phyloP scores from a whole-genome alignment of 1,140 invertebrate species.

The Ceratosolen solmsi region DNA sequence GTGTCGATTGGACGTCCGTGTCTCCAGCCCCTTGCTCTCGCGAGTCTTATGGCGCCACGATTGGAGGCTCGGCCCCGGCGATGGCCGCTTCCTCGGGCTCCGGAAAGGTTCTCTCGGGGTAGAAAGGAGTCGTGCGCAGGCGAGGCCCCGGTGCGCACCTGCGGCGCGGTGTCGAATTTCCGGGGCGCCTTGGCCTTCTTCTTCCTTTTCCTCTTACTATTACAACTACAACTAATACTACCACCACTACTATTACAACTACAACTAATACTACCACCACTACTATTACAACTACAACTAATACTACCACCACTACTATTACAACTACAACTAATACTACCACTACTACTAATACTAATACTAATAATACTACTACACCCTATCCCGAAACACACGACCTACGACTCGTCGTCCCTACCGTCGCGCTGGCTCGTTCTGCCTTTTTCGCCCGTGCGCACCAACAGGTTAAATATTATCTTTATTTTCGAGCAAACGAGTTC shows the following conservation, averaged over 20 bases:
- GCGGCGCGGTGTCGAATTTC: conserved; percentile 6
- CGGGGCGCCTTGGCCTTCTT: background rate
- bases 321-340: no score
- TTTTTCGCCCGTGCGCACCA: no score
- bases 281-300: no score
- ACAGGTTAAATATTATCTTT: conserved; percentile 44
- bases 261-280: no score
- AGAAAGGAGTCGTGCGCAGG: background rate
- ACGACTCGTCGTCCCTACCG: no score
- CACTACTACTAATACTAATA: no score
- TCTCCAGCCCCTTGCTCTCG: background rate
- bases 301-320: no score
- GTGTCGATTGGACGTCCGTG: background rate
- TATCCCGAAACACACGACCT: no score
- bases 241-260: background rate
- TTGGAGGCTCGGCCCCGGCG: background rate
- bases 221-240: background rate
- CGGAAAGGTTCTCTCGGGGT: background rate
- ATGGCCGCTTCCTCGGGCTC: background rate
- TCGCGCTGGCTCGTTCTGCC: background rate
- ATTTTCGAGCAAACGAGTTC: conserved; percentile 36
- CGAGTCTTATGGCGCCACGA: background rate
- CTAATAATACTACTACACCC: no score
- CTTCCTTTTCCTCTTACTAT: background rate
- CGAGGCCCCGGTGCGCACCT: background rate